Percentiles rank a stretch among this genome's conserved stretches.
Evolutionary conservation across 2,888 invertebrate genomes (phyloP).

Genomic region (Pyralis farinalis): DNA sequence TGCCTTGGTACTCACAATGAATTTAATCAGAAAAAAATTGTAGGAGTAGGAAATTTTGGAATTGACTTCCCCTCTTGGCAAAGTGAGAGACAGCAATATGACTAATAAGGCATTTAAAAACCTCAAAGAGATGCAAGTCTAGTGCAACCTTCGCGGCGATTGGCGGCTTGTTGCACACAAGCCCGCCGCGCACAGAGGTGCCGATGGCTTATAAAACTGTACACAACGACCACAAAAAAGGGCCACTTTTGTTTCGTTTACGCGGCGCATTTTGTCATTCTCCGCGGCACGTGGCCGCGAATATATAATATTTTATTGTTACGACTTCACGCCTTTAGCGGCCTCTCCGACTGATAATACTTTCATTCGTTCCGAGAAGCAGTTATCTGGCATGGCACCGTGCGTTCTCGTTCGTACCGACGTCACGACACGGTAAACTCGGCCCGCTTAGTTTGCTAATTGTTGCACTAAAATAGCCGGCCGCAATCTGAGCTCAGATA

Average conservation of each 20-base stretch:
- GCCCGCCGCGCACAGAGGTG: slow-evolving; percentile 37
- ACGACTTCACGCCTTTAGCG: slow-evolving; percentile 74
- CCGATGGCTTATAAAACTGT: slow-evolving; percentile 61
- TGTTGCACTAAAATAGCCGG: not conserved
- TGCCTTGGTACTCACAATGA: no score
- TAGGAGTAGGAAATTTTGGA: no score
- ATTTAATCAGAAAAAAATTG: no score
- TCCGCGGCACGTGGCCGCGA: slow-evolving; percentile 73
- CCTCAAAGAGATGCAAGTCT: no score
- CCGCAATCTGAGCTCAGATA: no score
- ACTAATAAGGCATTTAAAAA: no score
- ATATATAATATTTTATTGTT: slow-evolving; percentile 79
- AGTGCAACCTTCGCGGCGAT: not conserved
- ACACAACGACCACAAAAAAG: slow-evolving; percentile 48
- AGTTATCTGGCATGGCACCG: slow-evolving; percentile 46
- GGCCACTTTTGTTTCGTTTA: slow-evolving; percentile 65
- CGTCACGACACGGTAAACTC: not conserved
- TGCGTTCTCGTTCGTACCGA: slow-evolving; percentile 5
- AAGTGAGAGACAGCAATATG: no score
- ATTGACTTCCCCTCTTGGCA: no score
- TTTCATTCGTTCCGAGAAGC: slow-evolving; percentile 72
- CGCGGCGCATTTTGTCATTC: slow-evolving; percentile 67
- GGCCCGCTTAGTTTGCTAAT: not conserved
- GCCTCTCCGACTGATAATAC: slow-evolving; percentile 67
- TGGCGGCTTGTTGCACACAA: not conserved